phyloP scores from a whole-genome alignment of 2,888 invertebrate genomes.

The Plagodis pulveraria region DNA sequence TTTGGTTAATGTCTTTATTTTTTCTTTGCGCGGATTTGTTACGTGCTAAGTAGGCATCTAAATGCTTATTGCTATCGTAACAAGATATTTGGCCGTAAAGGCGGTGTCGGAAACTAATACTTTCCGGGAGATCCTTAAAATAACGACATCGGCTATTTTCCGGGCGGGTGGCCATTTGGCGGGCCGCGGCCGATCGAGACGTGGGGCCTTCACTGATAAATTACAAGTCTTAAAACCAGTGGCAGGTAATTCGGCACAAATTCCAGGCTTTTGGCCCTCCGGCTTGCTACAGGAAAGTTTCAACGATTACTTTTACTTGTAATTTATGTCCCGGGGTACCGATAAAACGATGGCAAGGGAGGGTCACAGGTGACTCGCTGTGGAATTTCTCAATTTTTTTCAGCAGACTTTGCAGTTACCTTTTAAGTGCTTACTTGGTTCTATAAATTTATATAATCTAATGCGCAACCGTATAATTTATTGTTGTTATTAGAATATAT shows the following conservation, averaged over 20 bases:
- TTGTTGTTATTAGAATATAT: no score
- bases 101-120: conserved; percentile 50
- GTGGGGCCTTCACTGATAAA: conserved; percentile 82
- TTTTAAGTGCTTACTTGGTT: conserved; percentile 48
- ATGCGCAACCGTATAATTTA: no score
- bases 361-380: conserved; percentile 73
- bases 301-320: conserved; percentile 80
- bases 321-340: conserved; percentile 76
- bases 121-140: conserved; percentile 53
- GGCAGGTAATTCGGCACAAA: conserved; percentile 86
- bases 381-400: conserved; percentile 56
- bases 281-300: conserved; percentile 74
- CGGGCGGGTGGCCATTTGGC: conserved; percentile 56
- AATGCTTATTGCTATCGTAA: conserved; percentile 53
- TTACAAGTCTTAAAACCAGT: conserved; percentile 86
- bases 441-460: conserved; percentile 44
- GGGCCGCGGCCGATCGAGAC: conserved; percentile 63
- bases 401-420: conserved; percentile 46
- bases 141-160: conserved; percentile 68
- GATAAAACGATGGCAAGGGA: conserved; percentile 69
- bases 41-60: conserved; percentile 46
- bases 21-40: conserved; percentile 42
- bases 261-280: conserved; percentile 69
- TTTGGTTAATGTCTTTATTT: conserved; percentile 58
- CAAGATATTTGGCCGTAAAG: conserved; percentile 44